phyloP scores from a whole-genome alignment of 2,888 invertebrate genomes.

The Cephus pulcher region DNA sequence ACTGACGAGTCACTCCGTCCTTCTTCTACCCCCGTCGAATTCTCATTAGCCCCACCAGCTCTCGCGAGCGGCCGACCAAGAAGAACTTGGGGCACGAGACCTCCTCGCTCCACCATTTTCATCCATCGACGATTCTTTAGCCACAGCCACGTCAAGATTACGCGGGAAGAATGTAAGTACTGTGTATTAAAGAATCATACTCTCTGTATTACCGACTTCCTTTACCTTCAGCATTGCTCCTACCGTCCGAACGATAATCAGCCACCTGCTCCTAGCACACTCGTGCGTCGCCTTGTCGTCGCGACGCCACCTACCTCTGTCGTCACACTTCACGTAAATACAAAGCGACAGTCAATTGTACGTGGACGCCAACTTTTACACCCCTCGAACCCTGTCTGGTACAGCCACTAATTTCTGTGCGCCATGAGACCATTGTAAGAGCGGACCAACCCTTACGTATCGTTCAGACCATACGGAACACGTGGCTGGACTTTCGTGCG shows the following conservation, averaged over 20 bases:
- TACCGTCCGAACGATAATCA: not conserved
- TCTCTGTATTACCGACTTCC: not conserved
- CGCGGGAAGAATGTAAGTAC: not conserved
- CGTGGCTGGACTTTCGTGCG: not conserved
- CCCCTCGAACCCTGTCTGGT: not conserved
- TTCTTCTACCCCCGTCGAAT: conserved; percentile 29
- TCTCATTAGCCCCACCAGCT: not conserved
- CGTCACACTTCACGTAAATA: not conserved
- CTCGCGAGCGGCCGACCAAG: not conserved
- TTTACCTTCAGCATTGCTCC: not conserved
- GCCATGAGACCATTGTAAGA: not conserved
- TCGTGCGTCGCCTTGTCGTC: not conserved
- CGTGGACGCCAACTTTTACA: not conserved
- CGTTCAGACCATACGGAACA: not conserved
- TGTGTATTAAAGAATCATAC: not conserved
- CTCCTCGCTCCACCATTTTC: conserved; percentile 28
- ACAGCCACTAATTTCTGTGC: not conserved
- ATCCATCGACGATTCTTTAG: conserved; percentile 7
- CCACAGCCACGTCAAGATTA: not conserved
- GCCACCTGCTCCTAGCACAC: not conserved
- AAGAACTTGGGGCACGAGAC: not conserved
- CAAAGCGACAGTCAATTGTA: not conserved
- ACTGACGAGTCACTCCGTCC: conserved; percentile 2
- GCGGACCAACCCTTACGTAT: not conserved
- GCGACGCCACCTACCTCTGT: not conserved